Percentiles rank a stretch among this genome's conserved stretches.
Conservation (phyloP, 2,113 vertebrate genomes). For the Hippopotamus amphibius region DNA sequence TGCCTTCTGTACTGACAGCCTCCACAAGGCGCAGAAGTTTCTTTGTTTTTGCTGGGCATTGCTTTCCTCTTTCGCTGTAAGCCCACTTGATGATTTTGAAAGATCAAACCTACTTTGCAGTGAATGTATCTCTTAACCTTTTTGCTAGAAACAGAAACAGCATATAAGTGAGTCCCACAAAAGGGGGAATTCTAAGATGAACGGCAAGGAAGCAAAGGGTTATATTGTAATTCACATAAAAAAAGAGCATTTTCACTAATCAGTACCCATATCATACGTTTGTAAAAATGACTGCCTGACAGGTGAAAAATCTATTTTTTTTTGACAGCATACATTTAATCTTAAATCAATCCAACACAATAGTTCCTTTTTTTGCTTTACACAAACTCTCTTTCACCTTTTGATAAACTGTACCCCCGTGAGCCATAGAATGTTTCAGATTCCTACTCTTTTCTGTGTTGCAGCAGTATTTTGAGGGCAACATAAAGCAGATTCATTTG, state of each 20-base stretch:
- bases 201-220: conserved; percentile 31
- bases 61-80: conserved; percentile 54
- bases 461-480: conserved; percentile 80
- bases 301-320: conserved; percentile 82
- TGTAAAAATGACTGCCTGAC: conserved; percentile 84
- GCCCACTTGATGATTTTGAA: conserved; percentile 68
- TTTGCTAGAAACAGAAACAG: not conserved
- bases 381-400: conserved; percentile 84
- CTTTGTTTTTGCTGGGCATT: conserved; percentile 71
- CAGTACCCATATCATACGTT: conserved; percentile 72
- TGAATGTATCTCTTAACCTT: conserved; percentile 64
- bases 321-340: conserved; percentile 79
- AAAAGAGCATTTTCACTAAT: conserved; percentile 76
- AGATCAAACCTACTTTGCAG: conserved; percentile 71
- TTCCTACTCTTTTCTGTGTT: conserved; percentile 76
- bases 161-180: conserved; percentile 51
- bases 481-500: conserved; percentile 77
- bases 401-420: conserved; percentile 82
- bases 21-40: not conserved
- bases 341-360: conserved; percentile 86
- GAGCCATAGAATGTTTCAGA: conserved; percentile 73
- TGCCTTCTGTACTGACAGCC: conserved; percentile 18
- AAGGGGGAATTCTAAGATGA: conserved; percentile 23
- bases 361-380: conserved; percentile 81
- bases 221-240: conserved; percentile 68